Base-by-base conservation (phyloP, 2,113 vertebrate genomes). In the Herpetotheres cachinnans region DNA sequence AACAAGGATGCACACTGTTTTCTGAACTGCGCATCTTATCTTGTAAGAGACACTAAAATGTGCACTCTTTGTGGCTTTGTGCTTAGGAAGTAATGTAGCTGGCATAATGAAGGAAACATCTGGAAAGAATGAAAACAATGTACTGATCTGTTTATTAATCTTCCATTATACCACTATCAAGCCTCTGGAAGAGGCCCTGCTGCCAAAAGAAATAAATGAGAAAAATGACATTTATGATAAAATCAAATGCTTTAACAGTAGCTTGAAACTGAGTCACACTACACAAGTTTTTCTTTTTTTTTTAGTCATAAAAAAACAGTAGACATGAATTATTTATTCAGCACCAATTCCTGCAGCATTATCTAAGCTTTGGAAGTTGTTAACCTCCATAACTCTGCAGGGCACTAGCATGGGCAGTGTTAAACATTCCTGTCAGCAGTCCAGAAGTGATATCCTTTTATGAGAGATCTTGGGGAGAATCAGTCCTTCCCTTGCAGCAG, bases 111-210 rank as follows among this genome's bases (percentile, higher is more conserved):
- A 89, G 27, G 46, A 93, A 96, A 89, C 58, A 54, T 62, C 67
- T 93, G 18, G 40, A 76, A 96, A 95, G 91, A 73, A 70, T 18
- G 44, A 85, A 94, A 93, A 54, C 30, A 29, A 32, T 36, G 27
- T 71, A 84, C 32, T 66, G 61, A 78, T 50, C 59, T 27, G 2
- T 84, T 94, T 94, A 95, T 93, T 95, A 97, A 93, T 38, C 89
- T 91, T 89, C 61, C 74, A 34, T 95, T 90, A 49, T 61, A 38
- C 7, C 86, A n/a, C 58, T 47, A 65, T 67, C 38, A 86, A 70
- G 52, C 3, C 26, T 54, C 6, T 74, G n/a, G 29, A 93, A 85
- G 77, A 70, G 47, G 8, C 10, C 9, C 10, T 26, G 42, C 36
- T 89, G 20, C 26, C 74, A 34, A 27, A 42, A 82, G 44, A 88